Percentiles rank a stretch among this genome's conserved stretches.
Conservation (phyloP, 2,113 vertebrate genomes). For the Etia nguti region DNA sequence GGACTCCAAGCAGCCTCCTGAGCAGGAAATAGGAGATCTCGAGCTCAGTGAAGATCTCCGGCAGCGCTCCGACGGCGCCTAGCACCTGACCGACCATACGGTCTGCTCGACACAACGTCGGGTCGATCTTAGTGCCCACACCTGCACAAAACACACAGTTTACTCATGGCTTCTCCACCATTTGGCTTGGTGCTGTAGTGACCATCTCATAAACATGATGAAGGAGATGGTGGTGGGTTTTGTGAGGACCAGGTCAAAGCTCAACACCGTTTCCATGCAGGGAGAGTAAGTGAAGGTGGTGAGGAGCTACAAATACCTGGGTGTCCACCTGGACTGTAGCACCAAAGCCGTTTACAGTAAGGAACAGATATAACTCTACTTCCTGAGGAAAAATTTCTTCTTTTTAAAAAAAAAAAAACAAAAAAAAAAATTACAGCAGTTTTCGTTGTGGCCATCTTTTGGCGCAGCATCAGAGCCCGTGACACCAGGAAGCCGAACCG, state of each 20-base stretch:
- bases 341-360: background rate
- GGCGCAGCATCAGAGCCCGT: background rate
- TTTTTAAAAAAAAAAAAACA: background rate
- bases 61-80: constrained; percentile 91
- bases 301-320: background rate
- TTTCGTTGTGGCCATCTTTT: accelerated
- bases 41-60: constrained; percentile 97
- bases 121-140: constrained; percentile 97
- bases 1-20: constrained; percentile 88
- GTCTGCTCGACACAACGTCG: constrained; percentile 93
- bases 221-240: background rate
- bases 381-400: background rate
- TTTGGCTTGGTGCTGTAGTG: background rate
- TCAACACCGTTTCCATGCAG: background rate
- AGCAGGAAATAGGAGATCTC: constrained; percentile 97
- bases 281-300: background rate
- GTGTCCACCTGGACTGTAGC: background rate
- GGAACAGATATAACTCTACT: background rate
- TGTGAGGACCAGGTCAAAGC: background rate
- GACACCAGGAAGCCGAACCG: background rate
- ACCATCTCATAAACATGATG: background rate
- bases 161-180: background rate
- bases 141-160: constrained; percentile 64
- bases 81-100: constrained; percentile 98
- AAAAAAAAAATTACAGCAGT: accelerated